Conservation (phyloP, 2,888 invertebrate species). For the Plebejus anna region DNA sequence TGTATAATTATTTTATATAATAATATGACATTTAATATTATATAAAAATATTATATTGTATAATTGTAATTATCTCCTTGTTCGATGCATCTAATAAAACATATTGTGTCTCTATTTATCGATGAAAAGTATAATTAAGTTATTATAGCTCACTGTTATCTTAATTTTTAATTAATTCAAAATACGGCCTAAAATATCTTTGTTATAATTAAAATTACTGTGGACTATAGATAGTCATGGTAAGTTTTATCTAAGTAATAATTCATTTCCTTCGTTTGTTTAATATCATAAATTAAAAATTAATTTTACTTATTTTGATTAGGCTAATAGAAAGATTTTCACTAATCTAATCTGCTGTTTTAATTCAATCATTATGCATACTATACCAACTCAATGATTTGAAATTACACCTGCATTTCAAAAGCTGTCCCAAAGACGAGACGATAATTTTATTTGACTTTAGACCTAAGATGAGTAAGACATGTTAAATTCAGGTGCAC, state of each 20-base stretch:
- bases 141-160: background rate
- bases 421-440: too few relatives aligned
- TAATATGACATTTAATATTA: too few relatives aligned
- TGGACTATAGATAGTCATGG: background rate
- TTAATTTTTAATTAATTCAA: background rate
- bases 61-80: background rate
- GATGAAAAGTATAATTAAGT: background rate
- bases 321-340: too few relatives aligned
- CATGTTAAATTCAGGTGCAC: background rate
- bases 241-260: background rate
- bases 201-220: constrained; percentile 7
- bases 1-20: too few relatives aligned
- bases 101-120: background rate
- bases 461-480: background rate
- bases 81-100: background rate
- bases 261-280: background rate
- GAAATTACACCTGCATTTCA: too few relatives aligned
- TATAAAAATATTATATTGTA: too few relatives aligned
- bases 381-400: too few relatives aligned
- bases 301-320: background rate
- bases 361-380: too few relatives aligned
- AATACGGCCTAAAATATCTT: background rate
- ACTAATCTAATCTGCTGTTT: too few relatives aligned
- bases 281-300: background rate
- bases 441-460: too few relatives aligned